Evolutionary conservation across 2,888 invertebrate species (phyloP), one percentile per base, ranked within the genome.

Genomic region (Trissolcus japonicus): DNA sequence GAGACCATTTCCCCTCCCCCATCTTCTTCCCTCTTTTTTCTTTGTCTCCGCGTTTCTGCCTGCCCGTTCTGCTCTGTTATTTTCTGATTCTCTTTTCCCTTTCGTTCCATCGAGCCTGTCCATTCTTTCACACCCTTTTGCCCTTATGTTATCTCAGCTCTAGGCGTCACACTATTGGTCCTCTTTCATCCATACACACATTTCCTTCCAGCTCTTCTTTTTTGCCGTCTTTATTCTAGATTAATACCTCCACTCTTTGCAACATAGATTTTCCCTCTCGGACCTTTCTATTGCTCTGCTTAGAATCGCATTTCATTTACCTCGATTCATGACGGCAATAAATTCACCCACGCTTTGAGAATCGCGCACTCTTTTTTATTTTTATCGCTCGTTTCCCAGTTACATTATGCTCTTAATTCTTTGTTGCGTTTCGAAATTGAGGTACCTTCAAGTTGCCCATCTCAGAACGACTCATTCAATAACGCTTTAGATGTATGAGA

Each of bases 1-100:
- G 66, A 81, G 80, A 80, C 83, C 77, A 82, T 83, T 83, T 79
- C 82, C 65, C 57, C 55, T 60, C 55, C 35, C 43, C 74, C 56
- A 35, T 48, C 67, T 9, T 48, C 51, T 72, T 16, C 54, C 65
- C 57, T 25, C 65, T 50, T 56, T 57, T 69, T 76, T 79, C 78
- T 63, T 74, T 79, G 80, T 77, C 71, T 75, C 72, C 57, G 62
- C 53, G 54, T 63, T 63, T 66, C 60, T 56, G 53, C 61, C 72
- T 67, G 76, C 77, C 65, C 71, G 54, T 76, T 69, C 77, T 79
- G 35, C 76, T 68, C 61, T 60, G 63, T 54, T 73, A 61, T 73
- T 68, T 65, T 56, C 19, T 55, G 25, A 54, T 66, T 69, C 56
- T 68, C 62, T 66, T 75, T 59, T 56, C 17, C 67, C 53, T 43